Evolutionary conservation across 1,140 invertebrate genomes (phyloP), one percentile per base, ranked within the genome.

Genomic region (Melipona quadrifasciata): DNA sequence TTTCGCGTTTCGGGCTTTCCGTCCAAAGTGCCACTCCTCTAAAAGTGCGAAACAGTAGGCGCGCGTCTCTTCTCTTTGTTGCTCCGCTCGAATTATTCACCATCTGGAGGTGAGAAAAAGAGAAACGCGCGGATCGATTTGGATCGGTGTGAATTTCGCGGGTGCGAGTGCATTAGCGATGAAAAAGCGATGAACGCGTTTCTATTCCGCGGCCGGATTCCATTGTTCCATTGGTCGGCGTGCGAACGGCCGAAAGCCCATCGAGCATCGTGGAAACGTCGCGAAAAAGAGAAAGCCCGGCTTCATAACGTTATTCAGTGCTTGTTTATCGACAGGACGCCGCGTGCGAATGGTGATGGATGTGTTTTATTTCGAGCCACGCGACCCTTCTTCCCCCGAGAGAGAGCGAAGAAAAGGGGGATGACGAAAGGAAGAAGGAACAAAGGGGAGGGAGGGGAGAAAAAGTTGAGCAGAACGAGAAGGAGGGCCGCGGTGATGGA

Each of bases 301-400:
- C 65, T 87, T 90, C 55, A 61, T 83, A 77, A 78, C 65, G 81
- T 84, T 87, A 86, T 85, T 90, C 75, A 70, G n/a, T 47, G 67
- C 86, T 90, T 90, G 89, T 90, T 91, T 90, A 91, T 89, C 84
- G 77, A 71, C 84, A 83, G 84, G 84, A 71, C 86, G 81, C 55
- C 85, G 87, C 80, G 81, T 83, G 86, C 81, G 81, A 74, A 82
- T 87, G 77, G 78, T 90, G 89, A 90, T 90, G 84, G 89, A 90
- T 90, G 88, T 77, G 79, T 79, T 90, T 89, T 91, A 86, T 90
- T 91, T 88, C 65, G 83, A 68, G 71, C 80, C 85, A 64, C 67
- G 67, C 87, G 67, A 77, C 61, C 17, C 79, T 88, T 64, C 53
- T 57, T 85, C 58, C 74, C 67, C 61, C 72, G 65, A n/a, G 39